Evolutionary conservation across 2,797 vertebrate species (phyloP).

Genomic region (Oryzias sinensis): DNA sequence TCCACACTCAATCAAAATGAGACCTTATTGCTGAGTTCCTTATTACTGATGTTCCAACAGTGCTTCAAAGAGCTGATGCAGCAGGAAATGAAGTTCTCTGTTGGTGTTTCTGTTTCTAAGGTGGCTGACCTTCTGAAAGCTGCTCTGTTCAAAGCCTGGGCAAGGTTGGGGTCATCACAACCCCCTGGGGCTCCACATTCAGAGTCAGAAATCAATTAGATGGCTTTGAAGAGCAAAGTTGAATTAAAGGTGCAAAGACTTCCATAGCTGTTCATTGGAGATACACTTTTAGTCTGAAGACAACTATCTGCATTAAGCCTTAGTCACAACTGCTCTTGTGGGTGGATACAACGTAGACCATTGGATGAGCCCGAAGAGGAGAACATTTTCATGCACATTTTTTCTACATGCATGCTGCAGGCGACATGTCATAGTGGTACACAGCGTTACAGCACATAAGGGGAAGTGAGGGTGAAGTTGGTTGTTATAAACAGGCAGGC

Average conservation of each 20-base stretch:
- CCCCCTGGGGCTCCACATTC: constrained; percentile 12
- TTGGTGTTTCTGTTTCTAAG: constrained; percentile 1
- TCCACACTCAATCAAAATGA: constrained; percentile 34
- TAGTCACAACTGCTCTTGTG: too few relatives aligned
- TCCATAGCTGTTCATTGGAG: neutral
- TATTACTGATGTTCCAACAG: neutral
- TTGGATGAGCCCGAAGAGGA: too few relatives aligned
- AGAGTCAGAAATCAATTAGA: constrained; percentile 40
- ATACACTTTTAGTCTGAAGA: too few relatives aligned
- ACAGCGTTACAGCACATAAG: too few relatives aligned
- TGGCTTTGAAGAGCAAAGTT: constrained; percentile 25
- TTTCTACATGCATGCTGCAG: too few relatives aligned
- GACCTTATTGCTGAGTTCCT: constrained; percentile 15
- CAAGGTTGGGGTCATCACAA: constrained; percentile 18
- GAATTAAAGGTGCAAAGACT: constrained; percentile 37
- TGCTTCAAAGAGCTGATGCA: constrained; percentile 15
- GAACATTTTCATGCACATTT: too few relatives aligned
- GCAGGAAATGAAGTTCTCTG: constrained; percentile 19
- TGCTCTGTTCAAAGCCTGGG: constrained; percentile 11
- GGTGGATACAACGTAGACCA: too few relatives aligned
- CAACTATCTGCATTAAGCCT: too few relatives aligned
- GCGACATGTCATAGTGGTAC: too few relatives aligned
- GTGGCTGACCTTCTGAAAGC: neutral
- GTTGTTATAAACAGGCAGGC: too few relatives aligned
- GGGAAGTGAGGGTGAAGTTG: too few relatives aligned